phyloP scores from a whole-genome alignment of 64 coral and sea anemone species.

The Astreopora myriophthalma region DNA sequence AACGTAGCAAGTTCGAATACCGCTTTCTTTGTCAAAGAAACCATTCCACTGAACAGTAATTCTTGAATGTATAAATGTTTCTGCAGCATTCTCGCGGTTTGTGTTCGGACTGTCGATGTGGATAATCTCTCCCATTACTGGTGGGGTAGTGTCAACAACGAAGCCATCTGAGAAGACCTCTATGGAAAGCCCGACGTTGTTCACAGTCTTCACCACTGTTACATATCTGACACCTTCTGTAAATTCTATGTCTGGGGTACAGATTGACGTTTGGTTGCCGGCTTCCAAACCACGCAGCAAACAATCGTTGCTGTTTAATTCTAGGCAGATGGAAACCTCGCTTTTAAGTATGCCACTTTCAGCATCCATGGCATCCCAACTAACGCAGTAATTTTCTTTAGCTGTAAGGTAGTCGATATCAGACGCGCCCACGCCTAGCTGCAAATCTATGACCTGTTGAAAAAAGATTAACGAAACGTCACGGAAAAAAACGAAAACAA shows the following conservation, averaged over 20 bases:
- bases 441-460: too few relatives aligned
- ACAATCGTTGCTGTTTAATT: slow-evolving; percentile 50
- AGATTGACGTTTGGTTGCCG: slow-evolving; percentile 52
- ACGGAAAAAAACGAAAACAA: too few relatives aligned
- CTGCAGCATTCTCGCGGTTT: too few relatives aligned
- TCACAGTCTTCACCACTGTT: slow-evolving; percentile 56
- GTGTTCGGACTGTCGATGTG: slow-evolving; percentile 63
- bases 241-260: slow-evolving; percentile 76
- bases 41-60: slow-evolving; percentile 71
- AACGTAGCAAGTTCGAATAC: slow-evolving; percentile 51
- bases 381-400: slow-evolving; percentile 74
- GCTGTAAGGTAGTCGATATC: slow-evolving; percentile 81
- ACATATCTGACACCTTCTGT: slow-evolving; percentile 80
- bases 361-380: slow-evolving; percentile 50
- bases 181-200: slow-evolving; percentile 60
- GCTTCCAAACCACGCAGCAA: slow-evolving; percentile 52
- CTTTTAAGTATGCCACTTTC: slow-evolving; percentile 72
- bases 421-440: too few relatives aligned
- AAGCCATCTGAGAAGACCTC: slow-evolving; percentile 70
- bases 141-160: slow-evolving; percentile 78
- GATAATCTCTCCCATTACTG: slow-evolving; percentile 50
- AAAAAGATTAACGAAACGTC: too few relatives aligned
- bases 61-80: slow-evolving; percentile 40
- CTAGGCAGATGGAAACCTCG: slow-evolving; percentile 81
- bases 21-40: slow-evolving; percentile 83